A percentile compares a stretch with the other conserved stretches of the same genome.
Conservation (phyloP, 2,888 invertebrate genomes). For the Cephalotes varians region DNA sequence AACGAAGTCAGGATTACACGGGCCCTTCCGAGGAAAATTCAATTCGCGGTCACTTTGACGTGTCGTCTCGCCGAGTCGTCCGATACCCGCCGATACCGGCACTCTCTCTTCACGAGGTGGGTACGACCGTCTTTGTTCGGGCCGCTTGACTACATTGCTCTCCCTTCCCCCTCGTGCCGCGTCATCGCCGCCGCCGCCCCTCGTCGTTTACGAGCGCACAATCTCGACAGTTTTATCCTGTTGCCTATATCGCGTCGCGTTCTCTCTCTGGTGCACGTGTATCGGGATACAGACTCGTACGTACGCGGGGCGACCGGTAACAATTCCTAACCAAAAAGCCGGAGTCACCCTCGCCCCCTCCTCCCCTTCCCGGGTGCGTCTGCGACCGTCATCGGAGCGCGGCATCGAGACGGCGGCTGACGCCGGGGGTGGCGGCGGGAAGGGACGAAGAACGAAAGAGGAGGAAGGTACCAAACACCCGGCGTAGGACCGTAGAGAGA, state of each 20-base stretch:
- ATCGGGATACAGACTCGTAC: constrained; percentile 55
- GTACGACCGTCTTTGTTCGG: constrained; percentile 62
- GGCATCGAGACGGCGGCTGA: constrained; percentile 67
- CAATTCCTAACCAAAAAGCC: constrained; percentile 83
- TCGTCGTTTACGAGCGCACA: constrained; percentile 51
- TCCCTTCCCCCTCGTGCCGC: constrained; percentile 29
- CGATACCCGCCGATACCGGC: constrained; percentile 74
- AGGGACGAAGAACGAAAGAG: constrained; percentile 32
- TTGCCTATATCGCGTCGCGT: constrained; percentile 26
- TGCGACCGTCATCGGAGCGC: constrained; percentile 80
- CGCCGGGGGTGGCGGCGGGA: constrained; percentile 56
- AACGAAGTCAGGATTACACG: constrained; percentile 68
- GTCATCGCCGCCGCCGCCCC: background rate
- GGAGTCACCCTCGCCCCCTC: constrained; percentile 79
- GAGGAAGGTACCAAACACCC: constrained; percentile 45
- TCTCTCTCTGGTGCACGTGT: constrained; percentile 27
- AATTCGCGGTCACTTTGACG: constrained; percentile 82
- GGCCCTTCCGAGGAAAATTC: constrained; percentile 75
- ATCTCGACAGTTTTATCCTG: constrained; percentile 54
- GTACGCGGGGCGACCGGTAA: constrained; percentile 78
- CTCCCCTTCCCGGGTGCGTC: constrained; percentile 76
- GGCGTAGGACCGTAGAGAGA: constrained; percentile 31
- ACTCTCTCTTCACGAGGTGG: constrained; percentile 70
- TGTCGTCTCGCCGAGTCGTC: constrained; percentile 72
- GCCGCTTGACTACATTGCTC: constrained; percentile 41